Evolutionary conservation across 2,797 vertebrate genomes (phyloP).

Genomic region (Todus mexicanus): DNA sequence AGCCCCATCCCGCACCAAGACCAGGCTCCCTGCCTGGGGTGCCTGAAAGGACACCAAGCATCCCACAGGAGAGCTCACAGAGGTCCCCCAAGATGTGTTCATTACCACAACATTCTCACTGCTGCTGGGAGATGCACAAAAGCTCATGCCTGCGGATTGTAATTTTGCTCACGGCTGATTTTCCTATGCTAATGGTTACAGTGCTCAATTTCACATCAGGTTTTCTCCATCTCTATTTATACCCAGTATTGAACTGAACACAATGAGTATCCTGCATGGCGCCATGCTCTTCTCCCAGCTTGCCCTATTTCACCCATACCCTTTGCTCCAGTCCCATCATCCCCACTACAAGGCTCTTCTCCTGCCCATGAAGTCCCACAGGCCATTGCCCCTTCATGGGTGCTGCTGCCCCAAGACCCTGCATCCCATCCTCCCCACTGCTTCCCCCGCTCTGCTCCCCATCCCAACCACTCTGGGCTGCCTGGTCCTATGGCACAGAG

Average conservation of each 20-base stretch:
- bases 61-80: not conserved
- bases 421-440: not conserved
- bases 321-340: not conserved
- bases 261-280: not conserved
- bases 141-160: not conserved
- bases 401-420: not conserved
- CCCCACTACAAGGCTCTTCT: not conserved
- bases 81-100: not conserved
- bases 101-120: not conserved
- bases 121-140: conserved; percentile 1
- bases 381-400: not conserved
- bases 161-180: conserved; percentile 37
- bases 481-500: not conserved
- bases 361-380: not conserved
- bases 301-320: not conserved
- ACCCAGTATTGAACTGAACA: not conserved
- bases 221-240: not conserved
- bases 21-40: not conserved
- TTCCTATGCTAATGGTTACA: conserved; percentile 25
- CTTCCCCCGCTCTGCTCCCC: no score
- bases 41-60: not conserved
- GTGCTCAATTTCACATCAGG: not conserved
- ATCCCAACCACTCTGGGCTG: not conserved
- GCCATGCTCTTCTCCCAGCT: not conserved
- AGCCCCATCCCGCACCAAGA: accelerated